Conservation (phyloP, 2,113 vertebrate genomes). For the Scytalopus superciliaris region DNA sequence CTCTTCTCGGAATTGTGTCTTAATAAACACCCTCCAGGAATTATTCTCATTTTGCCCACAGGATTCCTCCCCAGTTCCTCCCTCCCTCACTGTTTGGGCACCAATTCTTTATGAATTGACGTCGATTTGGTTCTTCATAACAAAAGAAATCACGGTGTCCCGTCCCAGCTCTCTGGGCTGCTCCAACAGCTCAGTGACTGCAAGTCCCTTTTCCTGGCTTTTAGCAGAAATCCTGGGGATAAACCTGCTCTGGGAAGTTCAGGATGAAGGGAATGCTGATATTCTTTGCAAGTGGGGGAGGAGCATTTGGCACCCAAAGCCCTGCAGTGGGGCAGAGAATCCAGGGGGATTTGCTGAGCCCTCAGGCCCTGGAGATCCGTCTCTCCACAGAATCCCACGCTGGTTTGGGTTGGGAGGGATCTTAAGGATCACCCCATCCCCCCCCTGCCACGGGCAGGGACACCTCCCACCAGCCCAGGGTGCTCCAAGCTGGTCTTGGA, state of each 20-base stretch:
- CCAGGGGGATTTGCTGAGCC: too few relatives aligned
- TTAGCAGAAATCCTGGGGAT: not conserved
- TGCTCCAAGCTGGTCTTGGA: too few relatives aligned
- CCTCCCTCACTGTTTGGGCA: not conserved
- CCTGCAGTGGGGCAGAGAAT: not conserved
- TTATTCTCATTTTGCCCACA: not conserved
- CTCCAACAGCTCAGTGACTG: not conserved
- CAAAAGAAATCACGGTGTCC: not conserved
- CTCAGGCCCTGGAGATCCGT: not conserved
- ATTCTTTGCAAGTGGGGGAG: not conserved
- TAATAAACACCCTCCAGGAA: not conserved
- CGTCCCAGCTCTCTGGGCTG: not conserved
- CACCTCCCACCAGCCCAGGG: too few relatives aligned
- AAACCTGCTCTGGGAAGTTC: not conserved
- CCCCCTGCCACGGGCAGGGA: too few relatives aligned
- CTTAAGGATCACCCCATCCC: too few relatives aligned
- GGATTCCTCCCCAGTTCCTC: not conserved
- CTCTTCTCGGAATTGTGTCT: not conserved
- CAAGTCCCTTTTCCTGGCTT: not conserved
- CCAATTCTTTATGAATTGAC: not conserved
- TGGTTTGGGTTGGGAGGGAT: too few relatives aligned
- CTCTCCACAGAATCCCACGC: too few relatives aligned
- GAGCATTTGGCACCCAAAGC: not conserved
- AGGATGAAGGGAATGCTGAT: not conserved
- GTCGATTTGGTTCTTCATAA: not conserved